These are phyloP conservation scores for Phengaris arion DNA, from an alignment of 2,888 invertebrate species.

Conservation along the genomic window DNA sequence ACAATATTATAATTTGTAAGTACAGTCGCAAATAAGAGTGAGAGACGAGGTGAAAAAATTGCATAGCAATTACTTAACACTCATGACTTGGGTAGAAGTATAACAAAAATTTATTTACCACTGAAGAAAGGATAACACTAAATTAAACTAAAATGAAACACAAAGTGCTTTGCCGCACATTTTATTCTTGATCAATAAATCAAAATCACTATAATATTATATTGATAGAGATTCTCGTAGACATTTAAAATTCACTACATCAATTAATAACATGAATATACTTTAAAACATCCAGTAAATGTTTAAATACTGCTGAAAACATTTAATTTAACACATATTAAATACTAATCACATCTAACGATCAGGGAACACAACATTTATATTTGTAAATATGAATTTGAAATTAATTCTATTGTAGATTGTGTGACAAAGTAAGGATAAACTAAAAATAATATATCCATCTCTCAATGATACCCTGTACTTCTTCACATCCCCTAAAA, in stretches of 20 bases:
- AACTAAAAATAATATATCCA: constrained; percentile 42
- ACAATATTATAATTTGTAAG: too few relatives aligned
- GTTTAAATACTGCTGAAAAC: constrained; percentile 67
- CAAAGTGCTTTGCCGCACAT: constrained; percentile 35
- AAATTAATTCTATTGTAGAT: constrained; percentile 33
- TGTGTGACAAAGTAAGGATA: constrained; percentile 48
- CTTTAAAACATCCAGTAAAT: constrained; percentile 54
- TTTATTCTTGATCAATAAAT: constrained; percentile 64
- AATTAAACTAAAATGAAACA: not conserved
- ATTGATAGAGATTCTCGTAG: constrained; percentile 54
- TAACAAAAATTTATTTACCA: too few relatives aligned
- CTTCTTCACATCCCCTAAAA: constrained; percentile 59
- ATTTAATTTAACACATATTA: constrained; percentile 71
- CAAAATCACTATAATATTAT: constrained; percentile 58
- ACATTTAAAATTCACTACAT: constrained; percentile 62
- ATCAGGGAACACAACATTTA: constrained; percentile 62
- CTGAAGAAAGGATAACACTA: too few relatives aligned
- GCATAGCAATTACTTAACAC: too few relatives aligned
- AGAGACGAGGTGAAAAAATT: too few relatives aligned
- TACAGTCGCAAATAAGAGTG: too few relatives aligned
- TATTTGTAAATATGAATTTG: constrained; percentile 35
- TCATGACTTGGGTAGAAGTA: too few relatives aligned
- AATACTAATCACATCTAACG: constrained; percentile 54
- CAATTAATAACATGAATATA: constrained; percentile 62
- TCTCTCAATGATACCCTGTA: constrained; percentile 70